A percentile compares a stretch with the other conserved stretches of the same genome.
These are phyloP conservation scores for Rhizoglyphus robini DNA, from an alignment of 1,140 invertebrate genomes.

Conservation along the genomic window DNA sequence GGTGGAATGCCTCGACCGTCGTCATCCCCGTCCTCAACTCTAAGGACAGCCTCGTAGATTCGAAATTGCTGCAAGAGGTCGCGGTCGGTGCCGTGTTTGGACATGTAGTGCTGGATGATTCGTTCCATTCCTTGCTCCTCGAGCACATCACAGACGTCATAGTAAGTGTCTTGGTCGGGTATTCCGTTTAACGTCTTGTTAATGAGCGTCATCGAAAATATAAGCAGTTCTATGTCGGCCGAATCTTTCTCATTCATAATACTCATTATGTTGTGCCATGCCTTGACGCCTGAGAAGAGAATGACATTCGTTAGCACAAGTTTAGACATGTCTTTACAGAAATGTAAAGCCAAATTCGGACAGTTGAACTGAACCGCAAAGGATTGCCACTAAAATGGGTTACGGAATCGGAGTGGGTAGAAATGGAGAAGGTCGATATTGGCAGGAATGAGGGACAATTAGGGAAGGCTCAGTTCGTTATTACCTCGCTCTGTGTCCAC, in stretches of 20 bases:
- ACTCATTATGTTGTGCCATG: conserved; percentile 74
- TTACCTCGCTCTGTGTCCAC: conserved; percentile 64
- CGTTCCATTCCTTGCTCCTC: conserved; percentile 92
- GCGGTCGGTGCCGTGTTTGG: conserved; percentile 77
- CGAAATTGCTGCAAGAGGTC: conserved; percentile 80
- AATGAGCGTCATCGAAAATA: conserved; percentile 88
- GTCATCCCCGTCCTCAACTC: conserved; percentile 71
- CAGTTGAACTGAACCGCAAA: neutral
- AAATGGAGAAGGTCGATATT: too few species aligned
- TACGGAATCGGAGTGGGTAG: too few species aligned
- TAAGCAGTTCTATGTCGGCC: conserved; percentile 83
- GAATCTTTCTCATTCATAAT: conserved; percentile 86
- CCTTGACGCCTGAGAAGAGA: conserved; percentile 36
- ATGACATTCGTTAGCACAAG: neutral
- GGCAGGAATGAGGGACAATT: too few species aligned
- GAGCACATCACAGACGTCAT: conserved; percentile 88
- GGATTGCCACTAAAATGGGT: neutral
- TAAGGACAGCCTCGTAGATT: conserved; percentile 82
- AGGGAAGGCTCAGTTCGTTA: too few species aligned
- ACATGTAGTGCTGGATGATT: conserved; percentile 82
- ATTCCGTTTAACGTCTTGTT: conserved; percentile 93
- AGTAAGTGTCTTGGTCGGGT: conserved; percentile 92
- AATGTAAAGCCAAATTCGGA: neutral
- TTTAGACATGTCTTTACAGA: neutral
- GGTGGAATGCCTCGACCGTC: conserved; percentile 32